Evolutionary conservation across 2,113 vertebrate genomes (phyloP).

Genomic region (Ahaetulla prasina): DNA sequence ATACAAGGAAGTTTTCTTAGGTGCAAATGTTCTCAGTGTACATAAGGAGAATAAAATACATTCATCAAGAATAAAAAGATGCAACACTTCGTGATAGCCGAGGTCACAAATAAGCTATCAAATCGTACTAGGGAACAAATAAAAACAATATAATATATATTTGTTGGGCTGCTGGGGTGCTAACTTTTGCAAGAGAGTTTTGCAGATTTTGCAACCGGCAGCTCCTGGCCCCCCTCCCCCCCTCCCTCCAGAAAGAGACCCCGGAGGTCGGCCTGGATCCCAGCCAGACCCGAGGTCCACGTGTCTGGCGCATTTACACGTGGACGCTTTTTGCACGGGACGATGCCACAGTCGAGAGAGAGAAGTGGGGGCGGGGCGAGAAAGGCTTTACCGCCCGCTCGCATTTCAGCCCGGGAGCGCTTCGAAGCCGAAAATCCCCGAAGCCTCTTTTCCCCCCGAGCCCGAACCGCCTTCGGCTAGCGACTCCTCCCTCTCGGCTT

Average conservation of each 20-base stretch:
- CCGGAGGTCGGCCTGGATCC: neutral
- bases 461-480: neutral
- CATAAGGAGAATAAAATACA: no score
- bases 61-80: no score
- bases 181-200: neutral
- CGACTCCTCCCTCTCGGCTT: neutral
- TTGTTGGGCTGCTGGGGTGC: neutral
- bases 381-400: neutral
- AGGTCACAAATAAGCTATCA: no score
- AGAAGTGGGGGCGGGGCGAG: no score
- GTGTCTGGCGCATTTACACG: neutral
- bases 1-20: no score
- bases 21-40: no score
- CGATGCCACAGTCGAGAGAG: neutral
- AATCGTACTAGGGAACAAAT: no score
- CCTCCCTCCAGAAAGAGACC: neutral
- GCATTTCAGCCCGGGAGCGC: neutral
- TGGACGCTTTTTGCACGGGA: neutral
- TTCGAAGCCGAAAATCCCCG: neutral
- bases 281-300: neutral
- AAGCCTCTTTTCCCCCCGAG: neutral
- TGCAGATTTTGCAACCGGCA: neutral
- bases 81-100: accelerated
- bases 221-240: neutral
- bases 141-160: no score